Base-by-base conservation (phyloP, 2,888 invertebrate species). In the Mythimna impura region DNA sequence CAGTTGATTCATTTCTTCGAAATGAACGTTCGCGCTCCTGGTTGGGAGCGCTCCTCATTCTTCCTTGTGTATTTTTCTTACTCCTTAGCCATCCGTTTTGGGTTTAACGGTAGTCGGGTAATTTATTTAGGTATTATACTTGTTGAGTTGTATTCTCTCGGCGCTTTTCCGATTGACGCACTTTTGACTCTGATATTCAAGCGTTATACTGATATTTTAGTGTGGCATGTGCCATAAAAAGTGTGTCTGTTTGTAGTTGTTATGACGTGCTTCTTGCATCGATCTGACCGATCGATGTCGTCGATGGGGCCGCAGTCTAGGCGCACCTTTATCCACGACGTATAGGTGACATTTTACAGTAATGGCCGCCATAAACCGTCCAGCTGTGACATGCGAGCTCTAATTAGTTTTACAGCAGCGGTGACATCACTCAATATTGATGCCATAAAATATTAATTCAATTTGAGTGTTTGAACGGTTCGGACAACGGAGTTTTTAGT, bases 371-470 rank as follows among this genome's bases (percentile, higher is more conserved):
- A 88, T 91, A 92, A 92, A 91, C 74, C 84, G 81, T 69, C 77
- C 81, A 88, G 72, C 77, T 83, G 80, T 89, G 88, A 87, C 91
- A 91, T 86, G 87, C 69, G 68, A 90, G 89, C 84, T 91, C 92
- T 92, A 93, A 93, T 93, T 91, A 92, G 89, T 87, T 93, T 91
- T 92, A 93, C 86, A 80, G 85, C 85, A 62, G 69, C 83, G 84
- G 90, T 91, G 91, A 90, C 91, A 91, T 89, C 91, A 76, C 65
- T 69, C 76, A 73, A 80, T 83, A 84, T 83, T 72, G 78, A 75
- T 68, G 83, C 84, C 43, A 88, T 91, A 91, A 89, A 90, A 88
- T 86, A 89, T 88, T 87, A 89, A 90, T 89, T 89, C 86, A 88
- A 88, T 89, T 89, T 87, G 87, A 82, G 84, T 90, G 89, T 89